phyloP scores from a whole-genome alignment of 2,113 vertebrate species.

The Poeciliopsis prolifica region DNA sequence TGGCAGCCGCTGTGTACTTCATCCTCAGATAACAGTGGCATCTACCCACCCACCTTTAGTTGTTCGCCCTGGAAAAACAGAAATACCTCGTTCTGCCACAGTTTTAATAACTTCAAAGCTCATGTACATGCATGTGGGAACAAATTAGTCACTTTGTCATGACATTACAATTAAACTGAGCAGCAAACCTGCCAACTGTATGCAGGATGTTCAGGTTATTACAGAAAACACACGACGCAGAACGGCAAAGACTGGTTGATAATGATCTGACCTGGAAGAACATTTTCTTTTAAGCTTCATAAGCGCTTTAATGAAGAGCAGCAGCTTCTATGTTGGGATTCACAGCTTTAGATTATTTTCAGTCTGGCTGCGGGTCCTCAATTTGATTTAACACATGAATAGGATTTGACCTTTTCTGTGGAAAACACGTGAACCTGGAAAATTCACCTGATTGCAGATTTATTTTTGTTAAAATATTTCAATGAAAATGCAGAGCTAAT shows the following conservation, averaged over 20 bases:
- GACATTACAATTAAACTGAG: conserved; percentile 29
- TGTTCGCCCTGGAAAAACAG: conserved; percentile 46
- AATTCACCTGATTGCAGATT: too few relatives aligned
- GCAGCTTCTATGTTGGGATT: neutral
- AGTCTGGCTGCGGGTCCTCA: neutral
- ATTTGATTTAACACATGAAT: neutral
- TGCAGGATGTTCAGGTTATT: neutral
- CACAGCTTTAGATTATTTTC: neutral
- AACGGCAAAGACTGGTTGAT: neutral
- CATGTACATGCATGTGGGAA: conserved; percentile 10
- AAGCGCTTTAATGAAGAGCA: neutral
- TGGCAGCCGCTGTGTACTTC: conserved; percentile 53
- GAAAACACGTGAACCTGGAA: neutral
- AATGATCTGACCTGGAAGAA: neutral
- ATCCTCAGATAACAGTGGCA: conserved; percentile 59
- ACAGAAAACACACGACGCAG: neutral
- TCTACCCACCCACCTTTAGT: conserved; percentile 67
- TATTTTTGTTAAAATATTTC: too few relatives aligned
- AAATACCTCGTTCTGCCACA: conserved; percentile 34
- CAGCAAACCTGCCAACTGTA: neutral
- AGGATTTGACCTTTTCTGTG: neutral
- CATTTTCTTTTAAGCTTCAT: neutral
- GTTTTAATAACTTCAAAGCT: conserved; percentile 28
- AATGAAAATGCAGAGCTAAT: too few relatives aligned
- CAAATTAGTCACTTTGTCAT: conserved; percentile 5